phyloP scores from a whole-genome alignment of 1,140 invertebrate genomes.

The Cardiocondyla obscurior region DNA sequence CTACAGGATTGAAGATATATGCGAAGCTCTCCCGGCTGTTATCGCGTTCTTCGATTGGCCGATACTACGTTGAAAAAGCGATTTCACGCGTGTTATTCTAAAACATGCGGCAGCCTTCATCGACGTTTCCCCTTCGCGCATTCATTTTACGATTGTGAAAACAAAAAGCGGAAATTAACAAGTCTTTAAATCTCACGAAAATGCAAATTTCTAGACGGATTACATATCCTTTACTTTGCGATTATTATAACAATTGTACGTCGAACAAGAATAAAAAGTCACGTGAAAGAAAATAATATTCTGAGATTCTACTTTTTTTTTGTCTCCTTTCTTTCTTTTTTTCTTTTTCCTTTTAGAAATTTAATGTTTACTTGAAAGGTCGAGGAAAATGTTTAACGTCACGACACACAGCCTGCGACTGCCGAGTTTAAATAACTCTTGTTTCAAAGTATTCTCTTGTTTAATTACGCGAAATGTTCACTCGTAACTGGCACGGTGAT shows the following conservation, averaged over 20 bases:
- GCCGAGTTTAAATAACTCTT: constrained; percentile 28
- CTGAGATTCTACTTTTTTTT: too few relatives aligned
- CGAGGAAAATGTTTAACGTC: neutral
- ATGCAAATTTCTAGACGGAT: neutral
- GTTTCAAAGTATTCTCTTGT: constrained; percentile 10
- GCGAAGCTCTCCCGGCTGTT: neutral
- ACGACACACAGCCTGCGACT: neutral
- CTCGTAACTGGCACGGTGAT: neutral
- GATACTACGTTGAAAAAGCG: neutral
- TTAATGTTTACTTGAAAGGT: constrained; percentile 3
- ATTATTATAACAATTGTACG: neutral
- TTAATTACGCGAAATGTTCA: constrained; percentile 39
- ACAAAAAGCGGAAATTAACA: neutral
- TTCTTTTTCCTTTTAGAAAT: too few relatives aligned
- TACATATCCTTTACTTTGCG: neutral
- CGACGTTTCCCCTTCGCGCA: too few relatives aligned
- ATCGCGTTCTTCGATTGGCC: neutral
- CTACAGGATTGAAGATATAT: constrained; percentile 9
- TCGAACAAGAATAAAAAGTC: neutral
- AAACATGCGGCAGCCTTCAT: too few relatives aligned
- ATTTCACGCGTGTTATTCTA: constrained; percentile 12
- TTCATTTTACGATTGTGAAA: neutral
- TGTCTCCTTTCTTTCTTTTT: too few relatives aligned
- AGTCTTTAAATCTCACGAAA: neutral
- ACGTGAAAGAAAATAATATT: neutral